Evolutionary conservation across 92 coral and sea anemone genomes (phyloP), one percentile per base, ranked within the genome.

Genomic region (Metridium senile): DNA sequence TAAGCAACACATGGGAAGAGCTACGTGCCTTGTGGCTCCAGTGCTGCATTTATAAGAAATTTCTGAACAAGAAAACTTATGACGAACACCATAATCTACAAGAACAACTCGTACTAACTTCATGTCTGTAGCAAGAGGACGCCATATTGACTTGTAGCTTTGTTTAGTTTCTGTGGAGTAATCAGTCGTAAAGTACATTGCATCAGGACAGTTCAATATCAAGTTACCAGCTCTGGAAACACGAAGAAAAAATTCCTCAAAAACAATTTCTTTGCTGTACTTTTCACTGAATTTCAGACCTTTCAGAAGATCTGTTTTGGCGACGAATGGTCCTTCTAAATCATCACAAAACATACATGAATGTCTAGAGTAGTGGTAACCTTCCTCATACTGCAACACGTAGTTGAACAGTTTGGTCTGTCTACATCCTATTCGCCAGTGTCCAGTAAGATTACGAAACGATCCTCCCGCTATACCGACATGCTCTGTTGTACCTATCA

Each of bases 171-270:
- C 71, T 1, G 70, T 58, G 19, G 79, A 74, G 53, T 80, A 80
- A 10, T 79, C 84, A 33, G 77, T 72, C 9, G 84, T 79, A 74
- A 51, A 79, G 33, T 71, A 80, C 85, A 80, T 80, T 23, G 62
- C 56, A 72, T 80, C 85, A 1, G 85, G 85, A 65, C 85, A 80
- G 68, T 80, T 80, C 85, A 80, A 71, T 33, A 80, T 68, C 21
- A 70, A 32, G 16, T 81, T 43, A 6, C 78, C 62, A 29, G 70
- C 22, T 20, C 78, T 20, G 20, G 58, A 59, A 0, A 81, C 74
- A 7, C 85, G 72, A 27, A 81, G 45, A 33, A 81, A 81, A 64
- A 75, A 73, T 19, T 81, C 80, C 34, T 81, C 80, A 26, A 81
- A 63, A 18, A 80, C 18, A 9, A 80, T 20, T 46, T 71, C 84